Evolutionary conservation across 2,113 vertebrate species (phyloP), one percentile per base, ranked within the genome.

Genomic region (Melanostigma gelatinosum): DNA sequence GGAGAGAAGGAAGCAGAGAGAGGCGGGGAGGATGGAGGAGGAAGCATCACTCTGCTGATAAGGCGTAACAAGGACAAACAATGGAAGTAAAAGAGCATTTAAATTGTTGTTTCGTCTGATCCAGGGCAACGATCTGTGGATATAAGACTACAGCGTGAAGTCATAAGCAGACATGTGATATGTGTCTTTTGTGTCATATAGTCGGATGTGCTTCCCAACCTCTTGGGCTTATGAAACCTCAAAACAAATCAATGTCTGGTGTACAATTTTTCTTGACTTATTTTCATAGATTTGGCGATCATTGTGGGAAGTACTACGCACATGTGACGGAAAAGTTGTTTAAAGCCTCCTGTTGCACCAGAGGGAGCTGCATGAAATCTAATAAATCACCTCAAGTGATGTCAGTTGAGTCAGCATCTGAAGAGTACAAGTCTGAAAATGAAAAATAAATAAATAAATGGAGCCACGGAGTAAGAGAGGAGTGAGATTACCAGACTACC

Each of bases 51-150:
- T 18, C 55, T 12, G 72, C 77, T 84, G 84, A 90, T 90, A 91
- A 89, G 81, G 64, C 18, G n/a, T 76, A 75, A 88, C 84, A 83
- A 75, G 70, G 70, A 88, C 84, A 86, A 89, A 91, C 87, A 88
- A 85, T 80, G 60, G 69, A 71, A 69, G 66, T 79, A 65, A 89
- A 84, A 84, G 63, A 88, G 79, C 62, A 63, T 24, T 88, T 85
- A 77, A 90, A 86, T 22, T 71, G 88, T 77, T 84, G 48, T 68
- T 87, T 88, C 83, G 76, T 85, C 83, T 79, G 85, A 91, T 82
- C 67, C 58, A 20, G 46, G 58, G 77, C 50, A 46, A 16, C 22
- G 27, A 79, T 89, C 42, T 75, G 60, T 61, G 75, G 72, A 84
- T 80, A 58, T 82, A 77, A 61, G 48, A 36, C 60, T 55, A 34